Conservation (phyloP, 1,140 invertebrate species). For the Tetraneura akinire region DNA sequence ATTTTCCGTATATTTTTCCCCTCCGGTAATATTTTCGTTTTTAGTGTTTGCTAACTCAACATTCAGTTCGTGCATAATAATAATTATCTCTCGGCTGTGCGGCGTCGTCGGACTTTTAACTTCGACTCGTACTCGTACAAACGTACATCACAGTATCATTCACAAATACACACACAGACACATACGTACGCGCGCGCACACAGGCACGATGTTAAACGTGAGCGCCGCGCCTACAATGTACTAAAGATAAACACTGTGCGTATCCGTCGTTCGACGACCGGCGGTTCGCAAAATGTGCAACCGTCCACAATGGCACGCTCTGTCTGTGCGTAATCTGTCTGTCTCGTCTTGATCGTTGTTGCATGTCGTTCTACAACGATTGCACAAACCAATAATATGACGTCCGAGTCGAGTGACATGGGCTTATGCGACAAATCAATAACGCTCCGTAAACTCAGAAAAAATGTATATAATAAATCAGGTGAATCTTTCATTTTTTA, state of each 20-base stretch:
- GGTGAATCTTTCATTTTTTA: slow-evolving; percentile 7
- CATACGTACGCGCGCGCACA: not conserved
- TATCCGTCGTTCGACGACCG: not conserved
- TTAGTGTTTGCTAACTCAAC: not conserved
- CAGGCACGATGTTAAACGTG: no score
- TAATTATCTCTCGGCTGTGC: not conserved
- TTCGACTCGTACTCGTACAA: slow-evolving; percentile 8
- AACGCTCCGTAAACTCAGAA: slow-evolving; percentile 23
- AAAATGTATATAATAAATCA: slow-evolving; percentile 43
- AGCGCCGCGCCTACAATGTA: not conserved
- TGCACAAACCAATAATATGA: not conserved
- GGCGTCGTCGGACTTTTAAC: slow-evolving; percentile 26
- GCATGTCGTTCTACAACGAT: no score
- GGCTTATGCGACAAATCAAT: slow-evolving; percentile 41
- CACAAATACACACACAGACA: not conserved
- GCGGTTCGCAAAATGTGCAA: not conserved
- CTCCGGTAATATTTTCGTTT: not conserved
- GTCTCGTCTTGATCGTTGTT: not conserved
- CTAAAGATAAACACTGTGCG: not conserved
- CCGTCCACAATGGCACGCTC: not conserved
- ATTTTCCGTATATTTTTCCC: not conserved
- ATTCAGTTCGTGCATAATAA: not conserved
- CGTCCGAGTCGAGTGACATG: not conserved
- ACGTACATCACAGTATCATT: no score
- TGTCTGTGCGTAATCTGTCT: not conserved